Base-by-base conservation (phyloP, 2,888 invertebrate species). In the Morpho achilles region DNA sequence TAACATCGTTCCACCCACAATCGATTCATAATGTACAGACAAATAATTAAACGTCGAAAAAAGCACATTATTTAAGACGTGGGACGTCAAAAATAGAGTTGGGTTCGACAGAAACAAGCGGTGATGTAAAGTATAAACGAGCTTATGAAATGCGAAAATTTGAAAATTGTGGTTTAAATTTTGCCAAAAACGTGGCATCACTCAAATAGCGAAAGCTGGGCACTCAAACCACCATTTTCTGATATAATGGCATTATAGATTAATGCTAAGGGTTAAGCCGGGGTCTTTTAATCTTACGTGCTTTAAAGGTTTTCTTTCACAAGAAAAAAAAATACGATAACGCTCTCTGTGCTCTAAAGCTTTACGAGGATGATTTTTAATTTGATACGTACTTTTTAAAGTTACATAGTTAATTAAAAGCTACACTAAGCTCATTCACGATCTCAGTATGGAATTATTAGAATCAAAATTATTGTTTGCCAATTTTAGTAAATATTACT, bases 301-400 rank as follows among this genome's bases (percentile, higher is more conserved):
- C 54, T 46, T 50, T 42, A 54, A 16, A 16, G 51, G 53, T 48
- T 58, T 51, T 57, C 23, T 50, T 60, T 54, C 43, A 53, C 60
- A 60, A 16, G 50, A 51, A 53, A 53, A 47, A 52, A 42, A 48
- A 22, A 51, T 51, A 32, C 43, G 16, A 16, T n/a, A 32, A 9
- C 51, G 51, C 43, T 32, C 43, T 43, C 23, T 51, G 51, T 51
- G 43, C 32, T 32, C 32, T 32, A 2, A 32, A 32, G 32, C 32
- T 43, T 32, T 43, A n/a, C 32, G 22, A 51, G 42, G 43, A 43
- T n/a, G n/a, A 32, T 32, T 3, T 32, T 32, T 32, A 16, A 16
- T 16, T 16, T 16, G 16, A 16, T 16, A 16, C 16, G 16, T 16
- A 16, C 32, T 32, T 32, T 32, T 32, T 32, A 32, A 32, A 32